Base-by-base conservation (phyloP, 1,140 invertebrate species). In the Diorhabda elongata region DNA sequence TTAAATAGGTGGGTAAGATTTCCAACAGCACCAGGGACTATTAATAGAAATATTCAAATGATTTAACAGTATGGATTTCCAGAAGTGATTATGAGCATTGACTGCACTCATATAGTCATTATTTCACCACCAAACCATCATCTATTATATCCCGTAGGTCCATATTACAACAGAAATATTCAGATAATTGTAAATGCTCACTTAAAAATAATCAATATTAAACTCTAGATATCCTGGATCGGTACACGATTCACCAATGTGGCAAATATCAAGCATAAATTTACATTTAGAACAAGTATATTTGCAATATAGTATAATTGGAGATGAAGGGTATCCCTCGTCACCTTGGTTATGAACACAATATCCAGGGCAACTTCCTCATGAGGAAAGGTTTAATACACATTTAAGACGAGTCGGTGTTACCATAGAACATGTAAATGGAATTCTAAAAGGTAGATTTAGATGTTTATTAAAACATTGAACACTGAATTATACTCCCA, bases 361-460 rank as follows among this genome's bases (percentile, higher is more conserved):
- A 56, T 66, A 11, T 66, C 6, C n/a, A 9, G 42, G 42, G 58
- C 44, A 47, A 56, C 7, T 26, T 66, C 6, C 45, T 26, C 44
- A 44, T 57, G 44, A 66, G 58, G 8, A 6, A 56, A 56, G 47
- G 5, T 66, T 66, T 57, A 57, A 57, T 43, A 42, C 4, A 56
- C n/a, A 7, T 9, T 43, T 66, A 11, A 57, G 45, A 11, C 56
- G 7, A 47, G n/a, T 66, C 6, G n/a, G 64, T 42, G 47, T 57
- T 42, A n/a, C 47, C 56, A 66, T 66, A n/a, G 64, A 66, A 8
- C 64, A 66, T 3, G 52, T 57, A 42, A 66, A 66, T 57, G 64
- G 64, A 11, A 42, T 66, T n/a, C 47, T 66, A 11, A 66, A 66
- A 57, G 9, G 44, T 57, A 66, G 64, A 66, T 66, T 66, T 57